phyloP scores from a whole-genome alignment of 2,888 invertebrate genomes.

The Amitus sp. region DNA sequence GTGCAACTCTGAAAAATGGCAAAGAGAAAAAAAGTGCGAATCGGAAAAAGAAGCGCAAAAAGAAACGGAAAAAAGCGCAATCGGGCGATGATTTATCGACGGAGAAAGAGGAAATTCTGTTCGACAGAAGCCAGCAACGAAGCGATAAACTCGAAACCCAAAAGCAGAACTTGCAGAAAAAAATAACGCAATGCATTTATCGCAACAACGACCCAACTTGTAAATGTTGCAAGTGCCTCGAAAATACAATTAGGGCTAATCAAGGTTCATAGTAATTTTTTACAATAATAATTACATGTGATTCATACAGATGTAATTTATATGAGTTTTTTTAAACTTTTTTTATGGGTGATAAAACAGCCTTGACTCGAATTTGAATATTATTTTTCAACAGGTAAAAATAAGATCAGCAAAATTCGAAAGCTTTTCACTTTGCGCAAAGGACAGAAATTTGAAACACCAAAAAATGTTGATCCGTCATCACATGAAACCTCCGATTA shows the following conservation, averaged over 20 bases:
- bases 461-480: no score
- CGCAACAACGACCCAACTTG: slow-evolving; percentile 36
- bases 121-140: slow-evolving; percentile 21
- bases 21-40: slow-evolving; percentile 6
- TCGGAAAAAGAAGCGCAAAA: slow-evolving; percentile 10
- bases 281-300: neutral
- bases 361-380: no score
- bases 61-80: neutral
- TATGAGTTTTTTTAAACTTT: no score
- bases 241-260: slow-evolving; percentile 19
- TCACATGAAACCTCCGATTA: no score
- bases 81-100: slow-evolving; percentile 27
- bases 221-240: slow-evolving; percentile 33
- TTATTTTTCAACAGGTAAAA: no score
- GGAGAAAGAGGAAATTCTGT: slow-evolving; percentile 8
- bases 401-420: no score
- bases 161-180: slow-evolving; percentile 15
- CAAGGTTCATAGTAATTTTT: slow-evolving; percentile 11
- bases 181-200: slow-evolving; percentile 38
- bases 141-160: slow-evolving; percentile 11
- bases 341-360: neutral
- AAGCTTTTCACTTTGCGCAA: no score
- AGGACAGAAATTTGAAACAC: no score
- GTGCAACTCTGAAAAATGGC: no score
- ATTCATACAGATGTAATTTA: neutral